Evolutionary conservation across 2,797 vertebrate species (phyloP).

Genomic region (Acestrorhynchus altus): DNA sequence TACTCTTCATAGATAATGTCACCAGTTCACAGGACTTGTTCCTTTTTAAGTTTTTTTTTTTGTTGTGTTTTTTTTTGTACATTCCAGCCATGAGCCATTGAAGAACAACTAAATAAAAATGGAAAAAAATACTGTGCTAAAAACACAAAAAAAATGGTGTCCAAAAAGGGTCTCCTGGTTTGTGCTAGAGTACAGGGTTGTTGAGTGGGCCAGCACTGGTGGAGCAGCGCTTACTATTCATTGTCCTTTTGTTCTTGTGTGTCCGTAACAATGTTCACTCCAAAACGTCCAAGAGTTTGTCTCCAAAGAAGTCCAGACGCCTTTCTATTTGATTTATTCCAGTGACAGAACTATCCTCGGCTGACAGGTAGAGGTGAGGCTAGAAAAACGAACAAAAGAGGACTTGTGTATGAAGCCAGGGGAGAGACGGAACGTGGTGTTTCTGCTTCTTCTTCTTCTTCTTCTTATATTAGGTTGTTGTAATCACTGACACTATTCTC

Average conservation of each 20-base stretch:
- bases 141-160: conserved; percentile 44
- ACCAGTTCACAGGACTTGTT: conserved; percentile 57
- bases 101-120: conserved; percentile 66
- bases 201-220: conserved; percentile 7
- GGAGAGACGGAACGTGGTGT: conserved; percentile 64
- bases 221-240: conserved; percentile 19
- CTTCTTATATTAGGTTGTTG: conserved; percentile 59
- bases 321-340: conserved; percentile 60
- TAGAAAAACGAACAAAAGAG: conserved; percentile 6
- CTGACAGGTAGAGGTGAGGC: conserved; percentile 68
- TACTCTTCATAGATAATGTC: conserved; percentile 60
- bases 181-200: conserved; percentile 51
- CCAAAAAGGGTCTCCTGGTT: conserved; percentile 46
- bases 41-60: conserved; percentile 42
- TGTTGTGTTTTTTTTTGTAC: conserved; percentile 67
- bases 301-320: conserved; percentile 54
- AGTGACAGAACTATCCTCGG: conserved; percentile 71
- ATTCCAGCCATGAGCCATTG: conserved; percentile 82
- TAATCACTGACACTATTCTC: conserved; percentile 61
- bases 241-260: not conserved
- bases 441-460: conserved; percentile 56
- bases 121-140: conserved; percentile 63
- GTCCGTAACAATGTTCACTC: conserved; percentile 34
- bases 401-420: conserved; percentile 60
- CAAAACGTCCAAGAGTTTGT: conserved; percentile 60